Evolutionary conservation across 2,888 invertebrate genomes (phyloP), one percentile per base, ranked within the genome.

Genomic region (Mechanitis messenoides): DNA sequence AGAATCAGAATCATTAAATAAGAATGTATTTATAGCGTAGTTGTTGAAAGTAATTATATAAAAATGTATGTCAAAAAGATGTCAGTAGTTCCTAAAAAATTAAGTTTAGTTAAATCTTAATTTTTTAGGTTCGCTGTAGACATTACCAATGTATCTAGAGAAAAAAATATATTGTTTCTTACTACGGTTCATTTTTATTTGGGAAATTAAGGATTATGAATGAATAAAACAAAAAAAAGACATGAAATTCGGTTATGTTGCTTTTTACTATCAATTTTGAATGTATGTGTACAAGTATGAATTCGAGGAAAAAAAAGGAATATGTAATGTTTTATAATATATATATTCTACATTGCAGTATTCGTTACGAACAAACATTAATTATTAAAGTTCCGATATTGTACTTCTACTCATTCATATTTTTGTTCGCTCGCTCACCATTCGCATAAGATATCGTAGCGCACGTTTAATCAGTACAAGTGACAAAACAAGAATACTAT

Each of bases 221-320:
- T 70, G 65, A 74, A 62, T 72, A 73, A 73, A 78, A 75, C 77
- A 84, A 81, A 85, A 81, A 85, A 87, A 88, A 84, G 83, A 85
- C 81, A 81, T 75, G 77, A 73, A 77, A 72, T 79, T 90, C 84
- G 87, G 88, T 90, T 89, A 89, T 86, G 89, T 89, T 88, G 87
- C 84, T 86, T 88, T 88, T 90, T 89, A 89, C 89, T 89, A 90
- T 88, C 87, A 90, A 90, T 90, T 88, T 89, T 87, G 84, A 87
- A 89, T 89, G 87, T 85, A 87, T 84, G 88, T 88, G 87, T 89
- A 89, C 88, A 89, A 86, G 85, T 86, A 88, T 87, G 87, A 89
- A 83, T 85, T 87, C 83, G 85, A 89, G 84, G 86, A 88, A 88
- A 89, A 87, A 83, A 89, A 88, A 89, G 87, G 84, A 83, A 86